Percentiles rank a stretch among this genome's conserved stretches.
Conservation (phyloP, 2,113 vertebrate species). For the Ahaetulla prasina region DNA sequence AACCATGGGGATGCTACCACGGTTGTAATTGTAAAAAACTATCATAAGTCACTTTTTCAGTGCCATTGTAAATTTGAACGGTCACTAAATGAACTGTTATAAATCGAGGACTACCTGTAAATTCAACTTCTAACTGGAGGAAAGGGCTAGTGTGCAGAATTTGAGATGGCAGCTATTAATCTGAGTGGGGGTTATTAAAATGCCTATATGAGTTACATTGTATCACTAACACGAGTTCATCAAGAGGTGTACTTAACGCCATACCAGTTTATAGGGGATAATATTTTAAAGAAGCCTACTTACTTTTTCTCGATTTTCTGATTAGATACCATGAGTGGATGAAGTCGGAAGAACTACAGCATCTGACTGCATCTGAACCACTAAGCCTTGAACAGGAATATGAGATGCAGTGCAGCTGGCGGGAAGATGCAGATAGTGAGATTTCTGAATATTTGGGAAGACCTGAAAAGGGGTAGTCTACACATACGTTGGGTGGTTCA, state of each 20-base stretch:
- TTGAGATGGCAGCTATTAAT: background rate
- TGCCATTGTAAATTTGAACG: background rate
- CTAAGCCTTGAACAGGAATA: conserved; percentile 91
- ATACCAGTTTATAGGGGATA: fast-evolving
- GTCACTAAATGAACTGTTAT: background rate
- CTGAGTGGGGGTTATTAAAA: background rate
- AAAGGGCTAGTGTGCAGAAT: background rate
- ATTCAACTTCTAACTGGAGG: background rate
- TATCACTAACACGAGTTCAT: fast-evolving
- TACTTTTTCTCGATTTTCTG: background rate
- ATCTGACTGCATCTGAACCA: conserved; percentile 86
- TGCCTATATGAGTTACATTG: background rate
- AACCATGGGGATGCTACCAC: background rate
- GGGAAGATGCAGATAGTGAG: conserved; percentile 87
- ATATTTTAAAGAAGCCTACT: background rate
- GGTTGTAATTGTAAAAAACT: background rate
- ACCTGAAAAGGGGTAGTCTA: background rate
- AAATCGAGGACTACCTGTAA: background rate
- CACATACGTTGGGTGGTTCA: background rate
- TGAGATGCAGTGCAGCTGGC: conserved; percentile 89
- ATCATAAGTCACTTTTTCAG: background rate
- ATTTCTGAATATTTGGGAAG: fast-evolving
- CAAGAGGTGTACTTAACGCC: background rate
- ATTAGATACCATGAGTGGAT: conserved; percentile 95
- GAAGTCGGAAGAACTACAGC: conserved; percentile 86